These are phyloP conservation scores for Brachypalpus laphriformis DNA, from an alignment of 2,888 invertebrate genomes.

Conservation along the genomic window DNA sequence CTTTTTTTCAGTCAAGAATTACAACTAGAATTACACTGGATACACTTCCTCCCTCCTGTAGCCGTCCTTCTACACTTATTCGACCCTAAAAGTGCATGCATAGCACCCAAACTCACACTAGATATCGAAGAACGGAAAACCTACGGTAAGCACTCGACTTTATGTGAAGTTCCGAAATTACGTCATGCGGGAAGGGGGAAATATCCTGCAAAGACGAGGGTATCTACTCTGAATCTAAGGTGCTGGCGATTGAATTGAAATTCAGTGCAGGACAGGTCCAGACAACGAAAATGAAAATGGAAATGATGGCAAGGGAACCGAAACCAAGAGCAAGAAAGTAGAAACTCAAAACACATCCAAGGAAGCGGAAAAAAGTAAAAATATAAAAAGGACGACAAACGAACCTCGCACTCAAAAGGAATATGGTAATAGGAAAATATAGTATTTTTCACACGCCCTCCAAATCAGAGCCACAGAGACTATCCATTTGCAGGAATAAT, in stretches of 20 bases:
- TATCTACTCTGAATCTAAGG: conserved; percentile 25
- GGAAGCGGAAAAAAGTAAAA: not conserved
- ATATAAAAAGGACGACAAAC: not conserved
- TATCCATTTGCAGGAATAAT: conserved; percentile 72
- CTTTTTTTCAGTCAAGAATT: not conserved
- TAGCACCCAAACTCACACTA: conserved; percentile 19
- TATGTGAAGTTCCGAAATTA: conserved; percentile 42
- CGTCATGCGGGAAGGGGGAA: conserved; percentile 15
- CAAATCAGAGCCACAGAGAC: conserved; percentile 71
- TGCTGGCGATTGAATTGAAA: conserved; percentile 64
- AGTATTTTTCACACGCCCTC: conserved; percentile 73
- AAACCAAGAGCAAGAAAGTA: conserved; percentile 19
- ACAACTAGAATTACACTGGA: not conserved
- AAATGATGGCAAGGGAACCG: conserved; percentile 38
- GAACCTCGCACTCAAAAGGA: conserved; percentile 59
- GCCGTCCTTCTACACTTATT: not conserved
- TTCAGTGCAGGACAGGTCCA: conserved; percentile 66
- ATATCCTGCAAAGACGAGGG: conserved; percentile 14
- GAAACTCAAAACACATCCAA: conserved; percentile 11
- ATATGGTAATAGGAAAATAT: conserved; percentile 70
- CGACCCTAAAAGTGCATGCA: conserved; percentile 34
- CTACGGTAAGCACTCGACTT: conserved; percentile 57
- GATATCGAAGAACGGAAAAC: conserved; percentile 45
- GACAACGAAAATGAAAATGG: conserved; percentile 67
- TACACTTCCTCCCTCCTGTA: not conserved